These are phyloP conservation scores for Falco novaeseelandiae DNA, from an alignment of 2,797 vertebrate genomes.

Conservation along the genomic window DNA sequence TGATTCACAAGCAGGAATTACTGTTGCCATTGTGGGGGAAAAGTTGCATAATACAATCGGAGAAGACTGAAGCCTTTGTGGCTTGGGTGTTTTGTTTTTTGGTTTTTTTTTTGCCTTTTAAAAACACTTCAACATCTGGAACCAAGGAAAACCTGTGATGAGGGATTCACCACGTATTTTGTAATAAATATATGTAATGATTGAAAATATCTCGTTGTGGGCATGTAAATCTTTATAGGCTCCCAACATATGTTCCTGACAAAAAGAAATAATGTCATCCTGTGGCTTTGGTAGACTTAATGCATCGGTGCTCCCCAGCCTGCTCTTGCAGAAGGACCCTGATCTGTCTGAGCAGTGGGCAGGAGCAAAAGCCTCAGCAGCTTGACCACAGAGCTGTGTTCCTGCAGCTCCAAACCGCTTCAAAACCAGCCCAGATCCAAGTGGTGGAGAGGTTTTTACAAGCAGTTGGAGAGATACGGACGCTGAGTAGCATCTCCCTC, in stretches of 20 bases:
- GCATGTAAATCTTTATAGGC: background rate
- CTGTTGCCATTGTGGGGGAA: background rate
- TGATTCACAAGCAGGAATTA: slow-evolving; percentile 60
- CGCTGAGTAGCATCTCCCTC: background rate
- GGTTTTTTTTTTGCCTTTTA: background rate
- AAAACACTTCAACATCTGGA: background rate
- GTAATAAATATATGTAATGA: slow-evolving; percentile 14
- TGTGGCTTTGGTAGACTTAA: background rate
- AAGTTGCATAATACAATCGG: background rate
- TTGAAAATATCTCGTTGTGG: background rate
- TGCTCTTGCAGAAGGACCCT: background rate
- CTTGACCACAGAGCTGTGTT: background rate
- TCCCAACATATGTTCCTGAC: background rate
- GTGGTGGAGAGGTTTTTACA: fast-evolving
- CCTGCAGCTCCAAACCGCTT: background rate
- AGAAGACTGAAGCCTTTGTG: background rate
- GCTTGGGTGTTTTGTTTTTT: background rate
- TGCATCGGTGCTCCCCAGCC: background rate
- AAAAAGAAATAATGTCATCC: background rate
- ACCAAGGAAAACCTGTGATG: background rate
- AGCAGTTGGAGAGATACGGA: background rate
- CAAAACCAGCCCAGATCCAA: fast-evolving
- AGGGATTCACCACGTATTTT: slow-evolving; percentile 2
- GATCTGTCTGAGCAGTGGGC: background rate
- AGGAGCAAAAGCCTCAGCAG: background rate